phyloP scores from a whole-genome alignment of 92 coral and sea anemone species.

The Plumapathes pennacea region DNA sequence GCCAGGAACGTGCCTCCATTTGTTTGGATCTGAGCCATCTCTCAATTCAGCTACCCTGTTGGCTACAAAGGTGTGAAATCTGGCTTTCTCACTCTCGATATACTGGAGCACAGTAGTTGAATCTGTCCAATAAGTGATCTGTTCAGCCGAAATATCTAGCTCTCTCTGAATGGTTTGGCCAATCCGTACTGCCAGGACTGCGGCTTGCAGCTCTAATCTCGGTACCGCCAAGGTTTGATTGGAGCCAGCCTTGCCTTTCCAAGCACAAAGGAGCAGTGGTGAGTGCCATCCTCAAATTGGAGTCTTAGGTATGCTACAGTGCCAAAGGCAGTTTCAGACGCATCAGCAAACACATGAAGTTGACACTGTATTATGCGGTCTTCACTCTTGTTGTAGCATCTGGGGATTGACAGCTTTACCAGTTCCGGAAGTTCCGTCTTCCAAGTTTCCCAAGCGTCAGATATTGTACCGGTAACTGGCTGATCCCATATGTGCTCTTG shows the following conservation, averaged over 20 bases:
- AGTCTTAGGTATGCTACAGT: slow-evolving; percentile 34
- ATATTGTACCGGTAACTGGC: slow-evolving; percentile 23
- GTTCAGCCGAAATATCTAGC: slow-evolving; percentile 3
- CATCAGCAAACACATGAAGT: slow-evolving; percentile 45
- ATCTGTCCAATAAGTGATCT: slow-evolving; percentile 25
- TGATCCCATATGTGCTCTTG: slow-evolving; percentile 31
- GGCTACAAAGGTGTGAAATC: too few relatives aligned
- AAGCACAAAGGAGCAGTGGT: slow-evolving; percentile 26
- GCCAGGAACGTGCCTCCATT: neutral
- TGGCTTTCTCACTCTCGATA: too few relatives aligned
- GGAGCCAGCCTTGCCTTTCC: slow-evolving; percentile 49
- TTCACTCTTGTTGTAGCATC: slow-evolving; percentile 24
- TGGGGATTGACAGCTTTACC: slow-evolving; percentile 15
- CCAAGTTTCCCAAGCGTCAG: slow-evolving; percentile 49
- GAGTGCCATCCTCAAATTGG: slow-evolving; percentile 1
- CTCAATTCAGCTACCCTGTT: too few relatives aligned
- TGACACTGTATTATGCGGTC: slow-evolving; percentile 3
- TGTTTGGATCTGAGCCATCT: too few relatives aligned
- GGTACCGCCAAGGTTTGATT: slow-evolving; percentile 52
- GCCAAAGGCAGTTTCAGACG: slow-evolving; percentile 42
- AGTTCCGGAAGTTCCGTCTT: slow-evolving; percentile 26
- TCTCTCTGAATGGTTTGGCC: slow-evolving; percentile 14
- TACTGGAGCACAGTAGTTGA: slow-evolving; percentile 16
- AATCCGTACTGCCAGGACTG: slow-evolving; percentile 42
- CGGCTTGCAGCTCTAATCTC: slow-evolving; percentile 45